Conservation (phyloP, 1,140 invertebrate species). For the Sarcophaga bullata region DNA sequence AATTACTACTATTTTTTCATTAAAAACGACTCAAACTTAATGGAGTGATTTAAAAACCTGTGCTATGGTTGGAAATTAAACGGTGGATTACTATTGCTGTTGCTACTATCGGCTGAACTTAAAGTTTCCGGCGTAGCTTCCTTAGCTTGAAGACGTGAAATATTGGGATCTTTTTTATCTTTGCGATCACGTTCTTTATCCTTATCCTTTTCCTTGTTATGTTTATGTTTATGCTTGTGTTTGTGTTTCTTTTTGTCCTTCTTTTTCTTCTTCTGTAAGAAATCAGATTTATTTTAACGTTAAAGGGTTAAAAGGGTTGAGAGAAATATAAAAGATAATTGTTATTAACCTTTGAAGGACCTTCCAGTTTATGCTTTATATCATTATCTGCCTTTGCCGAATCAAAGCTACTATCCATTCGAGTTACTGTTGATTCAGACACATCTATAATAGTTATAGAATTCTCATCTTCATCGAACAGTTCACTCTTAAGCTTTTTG, state of each 20-base stretch:
- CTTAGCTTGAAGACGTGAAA: slow-evolving; percentile 61
- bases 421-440: slow-evolving; percentile 47
- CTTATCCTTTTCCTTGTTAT: slow-evolving; percentile 69
- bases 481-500: slow-evolving; percentile 51
- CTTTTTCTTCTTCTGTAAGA: slow-evolving; percentile 77
- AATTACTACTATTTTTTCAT: slow-evolving; percentile 16
- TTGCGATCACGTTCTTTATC: slow-evolving; percentile 62
- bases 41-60: slow-evolving; percentile 33
- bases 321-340: not conserved
- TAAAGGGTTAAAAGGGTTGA: slow-evolving; percentile 41
- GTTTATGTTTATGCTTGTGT: slow-evolving; percentile 80
- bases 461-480: slow-evolving; percentile 55
- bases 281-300: slow-evolving; percentile 53
- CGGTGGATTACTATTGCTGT: slow-evolving; percentile 54
- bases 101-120: slow-evolving; percentile 70
- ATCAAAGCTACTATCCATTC: slow-evolving; percentile 56
- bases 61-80: slow-evolving; percentile 40
- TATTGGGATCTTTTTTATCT: slow-evolving; percentile 67
- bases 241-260: slow-evolving; percentile 86
- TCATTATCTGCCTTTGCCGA: slow-evolving; percentile 46
- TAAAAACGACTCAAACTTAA: slow-evolving; percentile 32
- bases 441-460: slow-evolving; percentile 53
- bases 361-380: slow-evolving; percentile 61
- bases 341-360: slow-evolving; percentile 71
- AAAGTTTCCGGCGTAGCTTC: slow-evolving; percentile 71